Evolutionary conservation across 2,113 vertebrate genomes (phyloP).

Genomic region (Glaucomys volans): DNA sequence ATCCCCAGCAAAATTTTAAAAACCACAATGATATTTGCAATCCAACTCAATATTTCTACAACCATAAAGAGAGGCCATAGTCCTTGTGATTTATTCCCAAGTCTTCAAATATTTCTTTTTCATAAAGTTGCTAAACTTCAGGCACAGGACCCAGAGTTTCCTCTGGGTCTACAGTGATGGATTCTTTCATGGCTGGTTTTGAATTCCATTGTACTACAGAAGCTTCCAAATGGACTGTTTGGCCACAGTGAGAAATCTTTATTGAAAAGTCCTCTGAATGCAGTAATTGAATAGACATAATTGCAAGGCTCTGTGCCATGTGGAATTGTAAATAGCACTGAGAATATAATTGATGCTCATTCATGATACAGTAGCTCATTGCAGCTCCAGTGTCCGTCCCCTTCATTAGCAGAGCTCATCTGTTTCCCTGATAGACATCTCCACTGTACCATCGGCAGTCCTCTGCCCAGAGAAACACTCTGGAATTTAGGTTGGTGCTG

Average conservation of each 20-base stretch:
- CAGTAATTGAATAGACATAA: conserved; percentile 67
- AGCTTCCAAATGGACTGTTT: conserved; percentile 61
- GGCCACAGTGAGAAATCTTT: conserved; percentile 53
- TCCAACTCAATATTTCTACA: background rate
- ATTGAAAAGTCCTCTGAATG: conserved; percentile 53
- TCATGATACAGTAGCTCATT: conserved; percentile 65
- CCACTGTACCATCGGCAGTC: background rate
- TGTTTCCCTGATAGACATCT: background rate
- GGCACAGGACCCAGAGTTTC: background rate
- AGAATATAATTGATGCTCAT: conserved; percentile 67
- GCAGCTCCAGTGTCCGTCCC: background rate
- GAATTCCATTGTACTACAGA: background rate
- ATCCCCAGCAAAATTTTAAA: background rate
- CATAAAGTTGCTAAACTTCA: background rate
- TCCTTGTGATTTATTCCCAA: too few species aligned
- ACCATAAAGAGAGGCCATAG: fast-evolving
- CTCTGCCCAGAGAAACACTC: background rate
- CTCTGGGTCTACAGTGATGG: background rate
- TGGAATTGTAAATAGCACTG: conserved; percentile 48
- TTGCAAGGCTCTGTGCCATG: conserved; percentile 37
- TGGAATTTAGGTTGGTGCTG: too few species aligned
- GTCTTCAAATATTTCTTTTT: background rate
- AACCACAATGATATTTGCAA: background rate
- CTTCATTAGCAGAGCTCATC: conserved; percentile 47
- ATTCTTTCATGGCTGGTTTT: background rate